Evolutionary conservation across 2,888 invertebrate genomes (phyloP), one percentile per base, ranked within the genome.

Genomic region (Cephonodes hylas): DNA sequence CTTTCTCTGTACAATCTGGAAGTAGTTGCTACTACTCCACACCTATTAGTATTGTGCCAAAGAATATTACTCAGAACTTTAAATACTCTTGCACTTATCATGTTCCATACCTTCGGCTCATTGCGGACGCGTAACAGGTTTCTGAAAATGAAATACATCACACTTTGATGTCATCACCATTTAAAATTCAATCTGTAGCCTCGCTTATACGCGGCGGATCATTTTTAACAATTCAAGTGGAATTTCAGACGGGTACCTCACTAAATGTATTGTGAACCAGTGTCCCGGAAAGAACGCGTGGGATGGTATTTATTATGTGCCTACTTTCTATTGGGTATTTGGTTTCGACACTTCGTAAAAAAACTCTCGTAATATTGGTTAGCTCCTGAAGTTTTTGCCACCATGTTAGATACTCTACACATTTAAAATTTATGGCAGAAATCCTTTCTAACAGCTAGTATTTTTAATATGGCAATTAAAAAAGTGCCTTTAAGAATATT

Each of bases 111-210:
- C 61, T 18, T 34, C 62, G 27, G 7, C 62, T 74, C 66, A 76
- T 58, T 75, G 65, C 20, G 74, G 70, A 3, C 66, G 69, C 1
- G 62, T 58, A 42, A 68, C 66, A 22, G 80, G 74, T 76, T 81
- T 81, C 77, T 81, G 79, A n/a, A 74, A 76, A 65, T 27, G 66
- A 67, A 63, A 64, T 53, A 3, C 27, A 15, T n/a, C 18, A 53
- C 31, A 31, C 18, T 31, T 53, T 53, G 15, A 48, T n/a, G 27
- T 25, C 48, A 7, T 15, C 7, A 3, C 15, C 27, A 31, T 53
- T 53, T 31, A 53, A 31, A 53, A 53, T 31, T 18, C 18, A 31
- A 53, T 53, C 8, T 10, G 18, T 27, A 31, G 18, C 27, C 3
- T 18, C 27, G 3, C 10, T 8, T 48, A 6, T 2, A 48, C 8